These are phyloP conservation scores for Leptogaster cylindrica DNA, from an alignment of 2,888 invertebrate genomes.

Conservation along the genomic window DNA sequence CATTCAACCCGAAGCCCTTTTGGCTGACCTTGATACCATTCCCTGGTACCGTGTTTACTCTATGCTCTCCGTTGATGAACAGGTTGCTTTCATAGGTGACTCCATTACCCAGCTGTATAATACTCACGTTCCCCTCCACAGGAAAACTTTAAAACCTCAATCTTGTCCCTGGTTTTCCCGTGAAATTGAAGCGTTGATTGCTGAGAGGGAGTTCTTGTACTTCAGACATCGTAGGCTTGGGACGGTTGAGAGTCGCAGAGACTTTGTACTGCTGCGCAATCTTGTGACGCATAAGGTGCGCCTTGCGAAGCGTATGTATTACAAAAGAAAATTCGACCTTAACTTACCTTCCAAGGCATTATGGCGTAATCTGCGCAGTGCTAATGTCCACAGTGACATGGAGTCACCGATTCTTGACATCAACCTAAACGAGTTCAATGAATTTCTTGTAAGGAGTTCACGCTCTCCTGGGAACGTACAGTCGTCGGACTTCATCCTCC, in stretches of 20 bases:
- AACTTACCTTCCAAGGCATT: not conserved
- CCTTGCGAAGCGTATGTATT: not conserved
- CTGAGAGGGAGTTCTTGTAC: not conserved
- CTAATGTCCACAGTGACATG: not conserved
- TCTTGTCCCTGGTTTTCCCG: not conserved
- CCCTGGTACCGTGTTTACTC: not conserved
- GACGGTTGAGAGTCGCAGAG: not conserved
- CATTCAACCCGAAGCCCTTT: slow-evolving; percentile 1
- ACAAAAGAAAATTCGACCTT: not conserved
- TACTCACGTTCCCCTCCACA: not conserved
- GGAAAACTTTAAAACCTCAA: not conserved
- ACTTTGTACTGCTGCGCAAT: not conserved
- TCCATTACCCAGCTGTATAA: not conserved
- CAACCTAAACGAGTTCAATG: not conserved
- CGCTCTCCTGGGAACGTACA: no score
- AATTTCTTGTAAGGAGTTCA: no score
- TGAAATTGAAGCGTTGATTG: not conserved
- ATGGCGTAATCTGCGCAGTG: not conserved
- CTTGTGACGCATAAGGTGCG: not conserved
- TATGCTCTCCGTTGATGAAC: not conserved
- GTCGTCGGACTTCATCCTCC: not conserved
- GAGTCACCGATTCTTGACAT: not conserved
- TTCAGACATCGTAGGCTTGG: not conserved
- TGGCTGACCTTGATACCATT: not conserved
- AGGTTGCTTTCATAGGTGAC: not conserved